Evolutionary conservation across 2,888 invertebrate genomes (phyloP), one percentile per base, ranked within the genome.

Genomic region (Papilio demoleus): DNA sequence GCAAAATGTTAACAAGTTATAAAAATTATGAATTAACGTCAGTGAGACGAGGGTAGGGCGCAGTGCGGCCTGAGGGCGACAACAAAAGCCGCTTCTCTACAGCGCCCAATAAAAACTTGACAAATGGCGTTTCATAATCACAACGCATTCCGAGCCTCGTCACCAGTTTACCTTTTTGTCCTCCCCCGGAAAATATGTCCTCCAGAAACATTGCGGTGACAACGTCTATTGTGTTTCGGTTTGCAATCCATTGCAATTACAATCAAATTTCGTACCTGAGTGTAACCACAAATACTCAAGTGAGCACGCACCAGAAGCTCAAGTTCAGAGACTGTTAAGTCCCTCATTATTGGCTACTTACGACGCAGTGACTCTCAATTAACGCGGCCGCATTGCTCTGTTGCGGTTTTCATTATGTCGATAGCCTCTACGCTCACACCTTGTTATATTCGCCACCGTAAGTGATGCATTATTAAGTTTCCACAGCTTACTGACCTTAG

Each of bases 121-220:
- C 92, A 92, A 93, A 92, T 92, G 90, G 91, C 86, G 87, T 88
- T 90, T 89, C 92, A 92, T 92, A 92, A 92, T 92, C 89, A 87
- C 84, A 80, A 79, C 84, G 88, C 91, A 92, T 92, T 90, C 92
- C 92, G 75, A 78, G 81, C 82, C 81, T 85, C 86, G 88, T 90
- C 89, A 88, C 80, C 79, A 83, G 80, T 78, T 82, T 80, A 82
- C 81, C 79, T 81, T 85, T 85, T 86, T 84, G 83, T 82, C 83
- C 84, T 82, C 83, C 85, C 85, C 79, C 76, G 74, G 77, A 83
- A 85, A 87, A 87, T 85, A 83, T 87, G 80, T 86, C 76, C 77
- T 78, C 74, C 77, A 76, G 75, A 80, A 79, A 78, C 79, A 78
- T 77, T 76, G 68, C 73, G 72, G 67, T 73, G 74, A 76, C 72